Conservation (phyloP, 2,113 vertebrate species). For the Pagrus major region DNA sequence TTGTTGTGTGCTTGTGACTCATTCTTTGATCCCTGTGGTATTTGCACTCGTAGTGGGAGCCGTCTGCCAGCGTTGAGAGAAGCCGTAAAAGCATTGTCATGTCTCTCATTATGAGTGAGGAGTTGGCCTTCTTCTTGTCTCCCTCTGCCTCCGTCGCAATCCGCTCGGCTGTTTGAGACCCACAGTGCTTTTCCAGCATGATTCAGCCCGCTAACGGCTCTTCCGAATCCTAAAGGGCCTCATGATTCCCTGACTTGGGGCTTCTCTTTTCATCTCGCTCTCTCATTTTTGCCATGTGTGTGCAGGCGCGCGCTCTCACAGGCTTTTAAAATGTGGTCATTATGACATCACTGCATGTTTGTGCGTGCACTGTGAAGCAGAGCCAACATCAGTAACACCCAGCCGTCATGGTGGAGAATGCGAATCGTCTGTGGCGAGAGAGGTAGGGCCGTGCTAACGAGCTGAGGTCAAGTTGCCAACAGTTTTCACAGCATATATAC, state of each 20-base stretch:
- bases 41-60: conserved; percentile 37
- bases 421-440: conserved; percentile 38
- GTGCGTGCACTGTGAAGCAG: conserved; percentile 30
- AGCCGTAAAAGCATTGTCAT: conserved; percentile 55
- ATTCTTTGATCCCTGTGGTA: conserved; percentile 55
- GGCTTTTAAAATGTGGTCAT: conserved; percentile 37
- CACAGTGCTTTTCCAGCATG: conserved; percentile 14
- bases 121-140: conserved; percentile 30
- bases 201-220: conserved; percentile 51
- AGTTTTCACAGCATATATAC: not conserved
- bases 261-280: conserved; percentile 52
- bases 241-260: conserved; percentile 12
- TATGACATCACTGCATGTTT: conserved; percentile 54
- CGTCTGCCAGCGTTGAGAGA: conserved; percentile 26
- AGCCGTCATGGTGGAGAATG: conserved; percentile 49
- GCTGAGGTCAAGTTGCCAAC: conserved; percentile 56
- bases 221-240: conserved; percentile 48
- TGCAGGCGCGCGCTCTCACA: not conserved
- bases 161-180: conserved; percentile 43
- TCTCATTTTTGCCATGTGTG: not conserved
- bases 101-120: conserved; percentile 60
- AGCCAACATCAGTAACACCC: conserved; percentile 52
- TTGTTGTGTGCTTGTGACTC: conserved; percentile 39
- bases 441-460: conserved; percentile 57
- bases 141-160: conserved; percentile 13